Base-by-base conservation (phyloP, 2,113 vertebrate genomes). In the Pterocles orientalis region DNA sequence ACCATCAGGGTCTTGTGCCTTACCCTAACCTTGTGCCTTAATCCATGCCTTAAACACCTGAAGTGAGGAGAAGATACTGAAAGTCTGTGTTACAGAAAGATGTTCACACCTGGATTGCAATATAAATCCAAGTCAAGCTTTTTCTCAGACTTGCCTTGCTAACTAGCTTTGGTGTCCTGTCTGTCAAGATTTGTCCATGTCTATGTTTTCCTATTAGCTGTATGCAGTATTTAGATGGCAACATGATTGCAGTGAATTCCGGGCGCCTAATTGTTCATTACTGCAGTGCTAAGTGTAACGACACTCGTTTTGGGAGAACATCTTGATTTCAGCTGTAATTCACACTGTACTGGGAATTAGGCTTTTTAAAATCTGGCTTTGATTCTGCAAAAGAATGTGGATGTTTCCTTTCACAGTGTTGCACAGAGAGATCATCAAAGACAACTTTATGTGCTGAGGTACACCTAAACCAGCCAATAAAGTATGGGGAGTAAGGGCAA, bases 301-400 rank as follows among this genome's bases (percentile, higher is more conserved):
- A 29, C n/a, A 85, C 4, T 6, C 0, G 0, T 64, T 93, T 82
- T 7, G 10, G 6, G 4, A 33, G 7, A 28, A 23, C 2, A 39
- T 39, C 17, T 76, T 8, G 0, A 28, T 88, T 88, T 61, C 14
- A 56, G 3, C 6, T 72, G 14, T 64, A 88, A 24, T 12, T 82
- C 23, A 31, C 0, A 1, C 4, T 43, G 14, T 43, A n/a, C 20
- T 60, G 28, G 17, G 13, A 85, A 80, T 33, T 39, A 51, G 3
- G 5, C 1, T 26, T 88, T 71, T 50, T 4, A 14, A 73, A 80
- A 31, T 47, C 20, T 39, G 6, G 1, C 2, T 66, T 51, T 60
- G 2, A 50, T 58, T 54, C 2, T 56, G 7, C 3, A 34, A 20
- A 53, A 56, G 3, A 25, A 29, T 24, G 4, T 21, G 4, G 4